A percentile compares a stretch with the other conserved stretches of the same genome.
Evolutionary conservation across 2,113 vertebrate species (phyloP).

Genomic region (Caloenas nicobarica): DNA sequence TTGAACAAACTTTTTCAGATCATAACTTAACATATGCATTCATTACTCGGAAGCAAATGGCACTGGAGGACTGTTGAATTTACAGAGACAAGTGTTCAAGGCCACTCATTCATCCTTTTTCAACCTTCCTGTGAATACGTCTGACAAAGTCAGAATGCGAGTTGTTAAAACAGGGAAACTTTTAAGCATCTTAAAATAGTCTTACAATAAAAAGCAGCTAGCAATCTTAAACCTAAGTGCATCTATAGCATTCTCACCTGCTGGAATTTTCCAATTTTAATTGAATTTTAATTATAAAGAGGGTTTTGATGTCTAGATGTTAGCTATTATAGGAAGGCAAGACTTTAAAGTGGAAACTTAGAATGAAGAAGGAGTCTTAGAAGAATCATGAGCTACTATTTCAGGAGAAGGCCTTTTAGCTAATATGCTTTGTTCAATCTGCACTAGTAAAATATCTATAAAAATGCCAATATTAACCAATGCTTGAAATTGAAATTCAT

Average conservation of each 20-base stretch:
- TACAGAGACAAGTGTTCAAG: neutral
- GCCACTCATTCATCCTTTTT: neutral
- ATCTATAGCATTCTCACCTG: neutral
- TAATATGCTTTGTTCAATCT: slow-evolving; percentile 27
- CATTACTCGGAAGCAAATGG: neutral
- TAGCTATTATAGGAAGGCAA: neutral
- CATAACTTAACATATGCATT: neutral
- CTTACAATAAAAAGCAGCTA: neutral
- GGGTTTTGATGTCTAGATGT: neutral
- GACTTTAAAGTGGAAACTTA: neutral
- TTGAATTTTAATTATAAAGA: neutral
- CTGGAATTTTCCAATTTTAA: neutral
- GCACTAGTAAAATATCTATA: neutral
- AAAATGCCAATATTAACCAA: slow-evolving; percentile 51
- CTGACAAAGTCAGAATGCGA: neutral
- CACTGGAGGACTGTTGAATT: neutral
- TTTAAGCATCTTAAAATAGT: neutral
- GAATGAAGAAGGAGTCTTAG: neutral
- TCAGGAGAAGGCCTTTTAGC: neutral
- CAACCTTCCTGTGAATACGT: neutral
- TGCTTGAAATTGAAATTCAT: slow-evolving; percentile 38
- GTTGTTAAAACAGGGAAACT: neutral
- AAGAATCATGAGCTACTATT: neutral
- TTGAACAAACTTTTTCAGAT: neutral
- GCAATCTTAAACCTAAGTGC: neutral